Percentiles rank a stretch among this genome's conserved stretches.
phyloP scores from a whole-genome alignment of 2,888 invertebrate genomes.

The Lochmaea capreae region DNA sequence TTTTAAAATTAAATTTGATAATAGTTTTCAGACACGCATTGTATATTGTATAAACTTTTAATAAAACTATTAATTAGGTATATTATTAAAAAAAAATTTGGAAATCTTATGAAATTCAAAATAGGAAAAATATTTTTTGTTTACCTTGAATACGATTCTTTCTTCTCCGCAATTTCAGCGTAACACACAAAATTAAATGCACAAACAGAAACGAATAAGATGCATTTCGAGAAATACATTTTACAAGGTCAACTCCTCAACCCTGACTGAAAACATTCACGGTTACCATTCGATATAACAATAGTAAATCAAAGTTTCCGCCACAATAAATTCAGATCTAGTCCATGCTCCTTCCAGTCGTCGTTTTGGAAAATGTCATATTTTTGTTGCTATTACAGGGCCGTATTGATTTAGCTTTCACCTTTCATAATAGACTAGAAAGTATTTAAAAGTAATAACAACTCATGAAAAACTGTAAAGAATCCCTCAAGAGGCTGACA shows the following conservation, averaged over 20 bases:
- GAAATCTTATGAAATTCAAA: too few species aligned
- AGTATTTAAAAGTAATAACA: slow-evolving; percentile 24
- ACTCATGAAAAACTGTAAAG: too few species aligned
- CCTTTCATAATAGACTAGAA: slow-evolving; percentile 26
- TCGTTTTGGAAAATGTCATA: slow-evolving; percentile 49
- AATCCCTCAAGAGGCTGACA: too few species aligned
- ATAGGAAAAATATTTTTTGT: background rate
- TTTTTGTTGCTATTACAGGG: slow-evolving; percentile 45
- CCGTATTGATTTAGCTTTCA: background rate
- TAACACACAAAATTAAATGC: background rate
- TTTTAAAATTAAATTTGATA: too few species aligned
- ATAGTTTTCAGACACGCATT: too few species aligned
- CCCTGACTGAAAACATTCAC: slow-evolving; percentile 54
- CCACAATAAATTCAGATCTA: slow-evolving; percentile 60
- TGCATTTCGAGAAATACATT: slow-evolving; percentile 47
- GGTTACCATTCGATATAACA: slow-evolving; percentile 43
- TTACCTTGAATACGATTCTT: background rate
- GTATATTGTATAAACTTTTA: too few species aligned
- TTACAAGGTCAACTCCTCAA: slow-evolving; percentile 48
- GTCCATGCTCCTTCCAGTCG: slow-evolving; percentile 54
- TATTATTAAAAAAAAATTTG: too few species aligned
- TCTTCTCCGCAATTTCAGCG: background rate
- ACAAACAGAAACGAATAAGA: background rate
- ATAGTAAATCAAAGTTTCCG: slow-evolving; percentile 55
- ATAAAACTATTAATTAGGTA: too few species aligned